Percentiles rank a stretch among this genome's conserved stretches.
phyloP scores from a whole-genome alignment of 2,888 invertebrate genomes.

The Phlogophora meticulosa region DNA sequence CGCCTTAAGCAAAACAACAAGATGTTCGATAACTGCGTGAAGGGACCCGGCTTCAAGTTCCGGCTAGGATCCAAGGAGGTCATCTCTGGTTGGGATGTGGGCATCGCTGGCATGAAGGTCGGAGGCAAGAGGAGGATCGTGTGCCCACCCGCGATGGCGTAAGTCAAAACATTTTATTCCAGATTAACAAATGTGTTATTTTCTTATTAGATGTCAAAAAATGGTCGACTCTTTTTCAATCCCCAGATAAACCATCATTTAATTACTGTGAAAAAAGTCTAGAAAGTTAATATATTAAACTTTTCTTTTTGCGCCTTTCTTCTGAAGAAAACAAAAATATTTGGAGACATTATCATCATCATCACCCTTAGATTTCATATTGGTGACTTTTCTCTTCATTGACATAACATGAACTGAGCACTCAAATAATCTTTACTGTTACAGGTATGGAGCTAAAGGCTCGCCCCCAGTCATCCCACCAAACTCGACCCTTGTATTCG shows the following conservation, averaged over 20 bases:
- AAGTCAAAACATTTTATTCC: constrained; percentile 33
- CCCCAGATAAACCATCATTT: too few species aligned
- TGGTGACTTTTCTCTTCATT: background rate
- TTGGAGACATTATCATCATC: background rate
- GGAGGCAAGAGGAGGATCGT: constrained; percentile 97
- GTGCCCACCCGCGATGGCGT: constrained; percentile 97
- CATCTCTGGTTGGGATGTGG: constrained; percentile 97
- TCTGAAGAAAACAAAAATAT: background rate
- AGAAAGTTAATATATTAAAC: too few species aligned
- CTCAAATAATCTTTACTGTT: constrained; percentile 48
- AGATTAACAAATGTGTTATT: constrained; percentile 6
- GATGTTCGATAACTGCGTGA: constrained; percentile 94
- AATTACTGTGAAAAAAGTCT: too few species aligned
- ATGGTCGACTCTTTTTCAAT: too few species aligned
- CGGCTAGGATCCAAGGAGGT: constrained; percentile 96
- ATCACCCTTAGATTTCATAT: background rate
- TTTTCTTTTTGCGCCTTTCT: background rate
- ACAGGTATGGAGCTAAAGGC: constrained; percentile 94
- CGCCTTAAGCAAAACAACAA: constrained; percentile 95
- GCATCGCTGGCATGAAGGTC: constrained; percentile 97
- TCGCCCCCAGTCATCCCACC: constrained; percentile 96
- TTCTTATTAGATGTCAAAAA: too few species aligned
- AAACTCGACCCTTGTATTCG: constrained; percentile 96
- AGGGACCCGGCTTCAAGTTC: constrained; percentile 96
- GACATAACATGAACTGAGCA: background rate